phyloP scores from a whole-genome alignment of 2,888 invertebrate species.

The Bombylius discolor region DNA sequence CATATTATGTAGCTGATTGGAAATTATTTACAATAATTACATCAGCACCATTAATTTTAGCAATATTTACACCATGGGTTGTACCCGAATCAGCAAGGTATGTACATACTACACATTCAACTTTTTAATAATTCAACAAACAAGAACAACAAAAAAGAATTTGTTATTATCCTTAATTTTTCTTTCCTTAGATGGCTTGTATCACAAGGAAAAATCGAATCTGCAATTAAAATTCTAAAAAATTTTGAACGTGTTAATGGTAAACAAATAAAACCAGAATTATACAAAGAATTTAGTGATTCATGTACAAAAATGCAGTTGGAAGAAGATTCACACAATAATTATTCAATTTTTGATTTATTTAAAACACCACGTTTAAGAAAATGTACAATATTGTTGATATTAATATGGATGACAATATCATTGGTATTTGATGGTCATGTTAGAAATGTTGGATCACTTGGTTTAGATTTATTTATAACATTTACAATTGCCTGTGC shows the following conservation, averaged over 20 bases:
- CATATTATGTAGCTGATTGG: constrained; percentile 69
- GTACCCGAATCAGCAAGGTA: constrained; percentile 78
- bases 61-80: constrained; percentile 57
- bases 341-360: constrained; percentile 67
- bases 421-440: constrained; percentile 80
- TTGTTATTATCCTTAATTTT: no score
- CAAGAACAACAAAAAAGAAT: no score
- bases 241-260: constrained; percentile 71
- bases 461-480: constrained; percentile 70
- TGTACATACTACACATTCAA: background rate
- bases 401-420: constrained; percentile 81
- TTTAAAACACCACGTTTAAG: constrained; percentile 66
- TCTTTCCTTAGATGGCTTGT: constrained; percentile 56
- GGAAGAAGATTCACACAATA: constrained; percentile 54
- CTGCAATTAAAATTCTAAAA: constrained; percentile 62
- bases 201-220: constrained; percentile 70
- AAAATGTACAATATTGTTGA: constrained; percentile 61
- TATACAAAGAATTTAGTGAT: constrained; percentile 54
- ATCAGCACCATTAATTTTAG: constrained; percentile 61
- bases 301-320: constrained; percentile 55
- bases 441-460: constrained; percentile 72
- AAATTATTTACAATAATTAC: constrained; percentile 60
- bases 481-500: constrained; percentile 75
- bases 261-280: constrained; percentile 56
- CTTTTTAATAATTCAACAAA: background rate